phyloP scores from a whole-genome alignment of 64 coral and sea anemone genomes.

The Porites lutea region DNA sequence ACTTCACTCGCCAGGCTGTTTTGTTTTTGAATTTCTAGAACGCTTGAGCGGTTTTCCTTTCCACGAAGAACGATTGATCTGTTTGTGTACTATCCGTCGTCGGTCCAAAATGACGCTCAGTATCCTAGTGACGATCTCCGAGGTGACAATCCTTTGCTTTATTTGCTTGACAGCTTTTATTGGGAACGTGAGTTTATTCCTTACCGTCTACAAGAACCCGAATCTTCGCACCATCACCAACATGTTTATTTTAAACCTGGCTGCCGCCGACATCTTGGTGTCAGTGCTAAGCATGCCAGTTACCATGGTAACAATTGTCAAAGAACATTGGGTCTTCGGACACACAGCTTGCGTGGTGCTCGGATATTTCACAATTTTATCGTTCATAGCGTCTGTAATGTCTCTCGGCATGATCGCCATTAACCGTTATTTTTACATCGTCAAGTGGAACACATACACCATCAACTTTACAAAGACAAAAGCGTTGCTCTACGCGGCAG shows the following conservation, averaged over 20 bases:
- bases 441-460: slow-evolving; percentile 67
- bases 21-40: too few relatives aligned
- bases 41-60: too few relatives aligned
- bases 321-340: slow-evolving; percentile 52
- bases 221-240: slow-evolving; percentile 67
- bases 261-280: slow-evolving; percentile 74
- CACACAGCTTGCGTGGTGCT: slow-evolving; percentile 37
- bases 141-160: slow-evolving; percentile 2
- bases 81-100: too few relatives aligned
- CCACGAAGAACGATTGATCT: too few relatives aligned
- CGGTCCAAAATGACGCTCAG: neutral
- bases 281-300: slow-evolving; percentile 71
- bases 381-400: slow-evolving; percentile 77
- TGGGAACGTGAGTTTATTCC: slow-evolving; percentile 67
- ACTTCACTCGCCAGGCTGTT: too few relatives aligned
- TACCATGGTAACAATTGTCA: slow-evolving; percentile 41
- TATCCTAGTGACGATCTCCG: neutral
- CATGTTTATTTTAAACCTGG: slow-evolving; percentile 69
- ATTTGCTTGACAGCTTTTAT: slow-evolving; percentile 36
- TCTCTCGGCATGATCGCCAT: slow-evolving; percentile 66
- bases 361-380: slow-evolving; percentile 64
- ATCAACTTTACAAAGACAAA: slow-evolving; percentile 34
- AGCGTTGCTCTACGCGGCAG: neutral
- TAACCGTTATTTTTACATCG: slow-evolving; percentile 77
- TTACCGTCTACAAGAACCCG: slow-evolving; percentile 43